phyloP scores from a whole-genome alignment of 1,140 invertebrate species.

The honey bee (Apis mellifera) region DNA sequence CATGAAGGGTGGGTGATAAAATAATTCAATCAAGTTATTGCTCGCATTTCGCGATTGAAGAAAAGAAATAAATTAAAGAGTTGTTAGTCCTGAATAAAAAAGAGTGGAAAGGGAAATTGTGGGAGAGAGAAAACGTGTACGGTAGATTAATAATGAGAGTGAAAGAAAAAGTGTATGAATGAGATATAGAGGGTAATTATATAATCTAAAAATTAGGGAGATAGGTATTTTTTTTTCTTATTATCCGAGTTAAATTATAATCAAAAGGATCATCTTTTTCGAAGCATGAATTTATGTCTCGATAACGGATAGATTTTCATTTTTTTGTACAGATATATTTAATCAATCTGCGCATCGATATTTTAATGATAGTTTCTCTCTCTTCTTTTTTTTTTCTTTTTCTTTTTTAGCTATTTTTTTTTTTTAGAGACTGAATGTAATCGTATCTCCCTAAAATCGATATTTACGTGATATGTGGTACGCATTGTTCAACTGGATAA shows the following conservation, averaged over 20 bases:
- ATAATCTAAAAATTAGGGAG: background rate
- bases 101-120: background rate
- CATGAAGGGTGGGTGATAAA: background rate
- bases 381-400: background rate
- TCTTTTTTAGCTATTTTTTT: slow-evolving; percentile 24
- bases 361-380: slow-evolving; percentile 21
- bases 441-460: slow-evolving; percentile 12
- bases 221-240: background rate
- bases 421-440: slow-evolving; percentile 38
- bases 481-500: background rate
- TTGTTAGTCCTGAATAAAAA: background rate
- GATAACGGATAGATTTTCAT: background rate
- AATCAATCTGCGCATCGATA: background rate
- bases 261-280: background rate
- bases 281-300: background rate
- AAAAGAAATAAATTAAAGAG: too few relatives aligned
- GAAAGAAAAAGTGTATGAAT: slow-evolving; percentile 14
- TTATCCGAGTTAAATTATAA: slow-evolving; percentile 13
- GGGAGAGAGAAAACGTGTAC: background rate
- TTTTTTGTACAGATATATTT: slow-evolving; percentile 29
- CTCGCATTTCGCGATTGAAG: background rate
- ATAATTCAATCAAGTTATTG: background rate
- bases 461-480: background rate
- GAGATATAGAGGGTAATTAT: slow-evolving; percentile 19
- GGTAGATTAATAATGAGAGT: background rate